Evolutionary conservation across 1,140 invertebrate species (phyloP).

Genomic region (Lepidotrigona ventralis): DNA sequence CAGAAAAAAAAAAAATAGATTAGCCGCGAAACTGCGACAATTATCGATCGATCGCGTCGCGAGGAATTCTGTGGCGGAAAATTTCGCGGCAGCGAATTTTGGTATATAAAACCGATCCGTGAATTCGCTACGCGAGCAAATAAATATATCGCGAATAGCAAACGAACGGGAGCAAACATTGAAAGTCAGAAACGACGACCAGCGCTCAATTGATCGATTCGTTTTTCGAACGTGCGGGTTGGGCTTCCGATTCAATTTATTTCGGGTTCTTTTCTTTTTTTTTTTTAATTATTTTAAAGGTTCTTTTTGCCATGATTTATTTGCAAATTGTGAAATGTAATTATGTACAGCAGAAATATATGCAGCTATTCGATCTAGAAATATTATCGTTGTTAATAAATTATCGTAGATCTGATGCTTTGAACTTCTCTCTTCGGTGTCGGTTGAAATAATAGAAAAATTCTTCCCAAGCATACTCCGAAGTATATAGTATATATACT

Average conservation of each 20-base stretch:
- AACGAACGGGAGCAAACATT: conserved; percentile 20
- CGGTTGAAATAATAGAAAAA: no score
- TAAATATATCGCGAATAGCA: not conserved
- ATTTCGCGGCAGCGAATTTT: not conserved
- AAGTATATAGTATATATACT: no score
- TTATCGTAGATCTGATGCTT: no score
- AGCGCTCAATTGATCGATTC: conserved; percentile 10
- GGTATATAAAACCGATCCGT: not conserved
- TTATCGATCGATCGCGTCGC: not conserved
- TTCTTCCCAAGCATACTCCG: no score
- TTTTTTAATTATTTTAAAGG: not conserved
- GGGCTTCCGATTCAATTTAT: not conserved
- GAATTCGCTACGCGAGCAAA: not conserved
- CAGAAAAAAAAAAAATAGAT: no score
- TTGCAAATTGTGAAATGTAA: no score
- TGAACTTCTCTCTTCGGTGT: no score
- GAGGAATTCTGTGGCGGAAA: not conserved
- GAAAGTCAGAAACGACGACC: conserved; percentile 2
- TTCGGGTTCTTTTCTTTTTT: not conserved
- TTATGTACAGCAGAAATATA: no score
- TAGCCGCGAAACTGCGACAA: not conserved
- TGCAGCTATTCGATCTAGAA: no score
- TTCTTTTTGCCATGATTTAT: not conserved
- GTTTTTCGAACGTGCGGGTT: not conserved
- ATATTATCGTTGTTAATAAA: no score